These are phyloP conservation scores for Furcifer pardalis DNA, from an alignment of 2,797 vertebrate species.

Conservation along the genomic window DNA sequence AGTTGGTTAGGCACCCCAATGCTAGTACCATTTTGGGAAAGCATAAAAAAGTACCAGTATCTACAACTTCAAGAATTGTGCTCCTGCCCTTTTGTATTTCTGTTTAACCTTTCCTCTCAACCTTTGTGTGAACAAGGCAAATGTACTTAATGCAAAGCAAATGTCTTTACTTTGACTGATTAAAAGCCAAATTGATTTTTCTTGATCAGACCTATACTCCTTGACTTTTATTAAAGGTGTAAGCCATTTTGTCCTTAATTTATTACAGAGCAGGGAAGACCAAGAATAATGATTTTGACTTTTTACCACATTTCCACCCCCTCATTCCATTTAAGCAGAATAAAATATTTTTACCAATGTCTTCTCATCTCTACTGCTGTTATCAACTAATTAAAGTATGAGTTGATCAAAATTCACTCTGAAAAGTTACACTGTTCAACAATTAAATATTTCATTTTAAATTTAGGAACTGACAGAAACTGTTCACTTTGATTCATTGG, in stretches of 20 bases:
- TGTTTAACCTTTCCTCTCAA: conserved; percentile 40
- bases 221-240: conserved; percentile 38
- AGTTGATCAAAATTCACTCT: not conserved
- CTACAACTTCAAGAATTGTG: conserved; percentile 1
- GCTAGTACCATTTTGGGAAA: not conserved
- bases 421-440: not conserved
- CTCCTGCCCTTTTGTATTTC: conserved; percentile 28
- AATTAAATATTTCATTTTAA: not conserved
- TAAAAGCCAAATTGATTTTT: conserved; percentile 46
- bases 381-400: not conserved
- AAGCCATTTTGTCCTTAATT: conserved; percentile 28
- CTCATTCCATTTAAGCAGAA: not conserved
- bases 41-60: not conserved
- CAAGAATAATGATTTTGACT: conserved; percentile 25
- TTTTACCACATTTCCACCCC: conserved; percentile 3
- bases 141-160: conserved; percentile 42
- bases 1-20: not conserved
- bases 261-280: conserved; percentile 27
- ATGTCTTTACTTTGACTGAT: conserved; percentile 46
- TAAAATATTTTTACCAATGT: not conserved
- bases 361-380: not conserved
- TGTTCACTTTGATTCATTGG: not conserved
- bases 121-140: conserved; percentile 30
- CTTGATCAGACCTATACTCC: conserved; percentile 33
- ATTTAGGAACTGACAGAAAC: not conserved